Evolutionary conservation across 2,797 vertebrate genomes (phyloP).

Genomic region (Molothrus ater): DNA sequence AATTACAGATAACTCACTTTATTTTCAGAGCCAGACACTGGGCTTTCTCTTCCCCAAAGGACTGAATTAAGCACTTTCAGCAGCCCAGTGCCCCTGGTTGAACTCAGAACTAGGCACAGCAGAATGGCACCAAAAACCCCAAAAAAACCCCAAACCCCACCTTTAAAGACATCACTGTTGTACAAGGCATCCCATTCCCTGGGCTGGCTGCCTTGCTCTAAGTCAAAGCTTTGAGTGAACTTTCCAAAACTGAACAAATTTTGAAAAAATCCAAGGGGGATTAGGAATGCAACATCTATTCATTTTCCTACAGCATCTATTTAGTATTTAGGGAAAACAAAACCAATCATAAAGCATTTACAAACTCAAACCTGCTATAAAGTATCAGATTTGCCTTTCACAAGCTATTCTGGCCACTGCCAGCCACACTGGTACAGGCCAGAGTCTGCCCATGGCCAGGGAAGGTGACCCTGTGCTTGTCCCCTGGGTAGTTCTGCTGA

Average conservation of each 20-base stretch:
- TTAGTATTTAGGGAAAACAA: neutral
- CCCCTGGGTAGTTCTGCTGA: rapidly evolving
- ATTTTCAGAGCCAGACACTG: neutral
- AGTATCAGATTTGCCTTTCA: neutral
- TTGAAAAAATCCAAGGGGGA: neutral
- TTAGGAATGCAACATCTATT: neutral
- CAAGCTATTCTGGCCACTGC: neutral
- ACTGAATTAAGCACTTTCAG: rapidly evolving
- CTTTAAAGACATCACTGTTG: neutral
- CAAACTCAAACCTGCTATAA: neutral
- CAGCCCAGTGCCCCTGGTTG: neutral
- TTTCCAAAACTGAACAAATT: neutral
- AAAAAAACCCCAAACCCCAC: rapidly evolving
- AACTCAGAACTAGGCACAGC: neutral
- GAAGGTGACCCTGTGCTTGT: neutral
- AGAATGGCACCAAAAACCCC: rapidly evolving
- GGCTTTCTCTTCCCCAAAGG: neutral
- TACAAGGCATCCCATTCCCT: too few species aligned
- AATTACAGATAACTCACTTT: neutral
- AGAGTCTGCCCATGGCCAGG: neutral
- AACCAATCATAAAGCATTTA: neutral
- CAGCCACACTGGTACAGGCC: neutral
- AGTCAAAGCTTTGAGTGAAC: neutral
- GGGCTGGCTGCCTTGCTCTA: neutral
- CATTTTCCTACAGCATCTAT: neutral